Base-by-base conservation (phyloP, 1,140 invertebrate genomes). In the Colletes latitarsis region DNA sequence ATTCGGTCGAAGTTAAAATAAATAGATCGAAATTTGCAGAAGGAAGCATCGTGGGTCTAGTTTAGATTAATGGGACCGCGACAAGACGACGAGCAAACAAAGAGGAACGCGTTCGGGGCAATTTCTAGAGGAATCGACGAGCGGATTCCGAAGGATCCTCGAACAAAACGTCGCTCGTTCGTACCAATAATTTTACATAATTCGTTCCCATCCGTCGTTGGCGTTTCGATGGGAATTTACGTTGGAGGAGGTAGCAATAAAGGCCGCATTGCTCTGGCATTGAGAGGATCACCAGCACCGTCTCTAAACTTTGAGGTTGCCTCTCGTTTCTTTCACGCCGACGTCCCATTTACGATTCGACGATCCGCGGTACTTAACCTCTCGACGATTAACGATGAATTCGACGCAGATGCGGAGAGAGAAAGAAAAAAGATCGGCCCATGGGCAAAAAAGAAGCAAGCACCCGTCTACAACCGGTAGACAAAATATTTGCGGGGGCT, bases 361-460 rank as follows among this genome's bases (percentile, higher is more conserved):
- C 30, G 71, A 70, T 73, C 60, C 68, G 6, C 15, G 80, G 75
- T 64, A 63, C 71, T 86, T 82, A 69, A 81, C 46, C 74, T 39
- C 53, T 62, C 69, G 74, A 75, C 83, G 66, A 85, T 86, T 85
- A 86, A 85, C 74, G 84, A 82, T 49, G 70, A 84, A 84, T 84
- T 77, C 82, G 46, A 60, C 58, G 57, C 72, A 12, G 72, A 62
- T 30, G 19, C 57, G 43, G 30, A 15, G 1, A 12, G 10, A 15
- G 63, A 58, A 12, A 14, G 52, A 10, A 14, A 39, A 14, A 17
- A 10, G 39, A 55, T 4, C 6, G 17, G 15, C 12, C 17, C 8
- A 14, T 9, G 62, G 30, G 43, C 52, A 53, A 70, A 63, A 53
- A 14, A 21, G 17, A 69, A 63, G 52, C 15, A 15, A 17, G 14